Conservation (phyloP, 2,797 vertebrate species). For the Hydrophis major region DNA sequence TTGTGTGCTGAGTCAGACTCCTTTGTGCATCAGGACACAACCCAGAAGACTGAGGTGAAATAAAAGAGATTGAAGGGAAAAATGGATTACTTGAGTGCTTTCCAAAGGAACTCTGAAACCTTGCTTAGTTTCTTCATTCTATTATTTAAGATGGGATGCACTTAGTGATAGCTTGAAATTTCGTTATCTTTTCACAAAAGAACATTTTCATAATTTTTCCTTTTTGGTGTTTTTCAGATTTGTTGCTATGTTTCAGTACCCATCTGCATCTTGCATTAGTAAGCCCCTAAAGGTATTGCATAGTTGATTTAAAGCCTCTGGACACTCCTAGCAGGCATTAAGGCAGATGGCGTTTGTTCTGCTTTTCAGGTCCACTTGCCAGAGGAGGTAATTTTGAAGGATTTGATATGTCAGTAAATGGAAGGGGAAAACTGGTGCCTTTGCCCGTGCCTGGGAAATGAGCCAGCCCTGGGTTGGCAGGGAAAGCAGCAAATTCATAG, state of each 20-base stretch:
- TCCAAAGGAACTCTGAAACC: not conserved
- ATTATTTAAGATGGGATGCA: not conserved
- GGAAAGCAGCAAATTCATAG: not conserved
- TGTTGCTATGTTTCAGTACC: not conserved
- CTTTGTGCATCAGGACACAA: not conserved
- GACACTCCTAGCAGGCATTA: not conserved
- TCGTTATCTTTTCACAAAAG: not conserved
- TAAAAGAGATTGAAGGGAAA: not conserved
- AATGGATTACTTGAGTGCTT: not conserved
- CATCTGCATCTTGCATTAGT: not conserved
- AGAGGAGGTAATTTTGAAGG: constrained; percentile 6
- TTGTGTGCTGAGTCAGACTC: not conserved
- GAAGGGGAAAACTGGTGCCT: not conserved
- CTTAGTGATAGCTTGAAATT: not conserved
- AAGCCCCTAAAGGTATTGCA: not conserved
- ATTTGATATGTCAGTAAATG: constrained; percentile 3
- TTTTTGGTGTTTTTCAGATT: not conserved
- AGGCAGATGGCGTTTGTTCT: constrained; percentile 17
- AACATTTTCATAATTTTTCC: not conserved
- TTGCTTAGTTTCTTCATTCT: not conserved
- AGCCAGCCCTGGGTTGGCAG: constrained; percentile 7
- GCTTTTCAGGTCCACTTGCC: not conserved
- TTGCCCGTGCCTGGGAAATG: not conserved
- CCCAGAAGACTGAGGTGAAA: not conserved
- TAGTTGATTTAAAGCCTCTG: not conserved